These are phyloP conservation scores for Drosophila teissieri DNA, from an alignment of 1,140 invertebrate species.

Conservation along the genomic window DNA sequence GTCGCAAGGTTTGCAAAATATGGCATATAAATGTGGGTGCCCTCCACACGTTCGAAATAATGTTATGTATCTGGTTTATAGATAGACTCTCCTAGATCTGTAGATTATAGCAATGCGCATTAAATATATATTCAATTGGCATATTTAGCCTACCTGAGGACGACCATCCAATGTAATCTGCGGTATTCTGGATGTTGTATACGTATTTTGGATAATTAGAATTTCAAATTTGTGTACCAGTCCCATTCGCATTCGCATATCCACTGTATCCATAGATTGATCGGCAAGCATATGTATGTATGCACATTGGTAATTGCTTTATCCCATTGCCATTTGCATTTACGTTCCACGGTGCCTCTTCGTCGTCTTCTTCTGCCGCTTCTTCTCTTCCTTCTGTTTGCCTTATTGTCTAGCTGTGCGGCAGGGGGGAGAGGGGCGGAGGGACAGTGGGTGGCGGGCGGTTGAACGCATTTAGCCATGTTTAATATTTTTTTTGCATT, in stretches of 20 bases:
- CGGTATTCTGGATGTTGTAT: too few species aligned
- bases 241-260: not conserved
- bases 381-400: constrained; percentile 16
- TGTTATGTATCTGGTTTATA: not conserved
- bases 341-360: constrained; percentile 10
- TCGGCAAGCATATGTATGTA: not conserved
- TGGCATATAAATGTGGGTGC: not conserved
- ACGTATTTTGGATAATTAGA: not conserved
- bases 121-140: not conserved
- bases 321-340: constrained; percentile 17
- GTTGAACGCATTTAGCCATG: constrained; percentile 33
- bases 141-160: not conserved
- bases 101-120: too few species aligned
- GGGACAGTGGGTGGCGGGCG: constrained; percentile 4
- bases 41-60: not conserved
- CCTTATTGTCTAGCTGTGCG: constrained; percentile 36
- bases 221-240: not conserved
- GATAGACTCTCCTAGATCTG: not conserved
- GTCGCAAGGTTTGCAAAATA: not conserved
- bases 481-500: constrained; percentile 34
- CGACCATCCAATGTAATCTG: not conserved
- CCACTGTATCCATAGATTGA: constrained; percentile 5
- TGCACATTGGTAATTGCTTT: constrained; percentile 13
- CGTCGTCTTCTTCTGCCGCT: constrained; percentile 8
- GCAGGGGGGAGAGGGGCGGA: not conserved